Percentiles rank a stretch among this genome's conserved stretches.
phyloP scores from a whole-genome alignment of 2,797 vertebrate species.

The Podarcis lilfordi region DNA sequence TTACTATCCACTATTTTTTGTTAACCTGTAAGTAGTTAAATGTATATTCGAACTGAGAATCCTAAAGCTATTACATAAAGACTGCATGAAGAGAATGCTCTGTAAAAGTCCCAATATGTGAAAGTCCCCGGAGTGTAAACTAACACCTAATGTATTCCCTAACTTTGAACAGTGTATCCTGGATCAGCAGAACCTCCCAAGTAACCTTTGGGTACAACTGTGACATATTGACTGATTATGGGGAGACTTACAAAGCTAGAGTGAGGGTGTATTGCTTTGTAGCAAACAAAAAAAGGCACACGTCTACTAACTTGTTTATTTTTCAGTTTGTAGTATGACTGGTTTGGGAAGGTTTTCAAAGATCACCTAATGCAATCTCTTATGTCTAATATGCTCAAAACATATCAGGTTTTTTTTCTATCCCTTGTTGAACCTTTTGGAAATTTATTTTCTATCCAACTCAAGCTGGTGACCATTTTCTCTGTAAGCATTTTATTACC shows the following conservation, averaged over 20 bases:
- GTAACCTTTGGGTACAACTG: not conserved
- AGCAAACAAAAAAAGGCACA: not conserved
- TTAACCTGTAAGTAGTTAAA: not conserved
- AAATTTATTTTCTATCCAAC: not conserved
- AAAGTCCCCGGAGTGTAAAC: not conserved
- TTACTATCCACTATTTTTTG: not conserved
- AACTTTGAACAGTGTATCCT: not conserved
- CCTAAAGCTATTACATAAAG: not conserved
- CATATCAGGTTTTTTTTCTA: not conserved
- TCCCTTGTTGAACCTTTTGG: not conserved
- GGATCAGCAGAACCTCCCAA: not conserved
- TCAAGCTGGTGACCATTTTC: not conserved
- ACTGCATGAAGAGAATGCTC: not conserved
- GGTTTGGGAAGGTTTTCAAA: not conserved
- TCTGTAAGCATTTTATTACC: too few species aligned
- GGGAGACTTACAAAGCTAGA: not conserved
- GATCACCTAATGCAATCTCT: not conserved
- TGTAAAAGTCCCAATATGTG: not conserved
- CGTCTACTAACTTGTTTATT: not conserved
- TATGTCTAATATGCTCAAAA: not conserved
- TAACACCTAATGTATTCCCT: not conserved
- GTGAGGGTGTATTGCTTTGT: not conserved
- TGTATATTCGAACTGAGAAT: not conserved
- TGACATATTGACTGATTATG: not conserved
- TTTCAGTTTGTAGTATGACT: conserved; percentile 3